Base-by-base conservation (phyloP, 1,140 invertebrate genomes). In the Nomia melanderi region DNA sequence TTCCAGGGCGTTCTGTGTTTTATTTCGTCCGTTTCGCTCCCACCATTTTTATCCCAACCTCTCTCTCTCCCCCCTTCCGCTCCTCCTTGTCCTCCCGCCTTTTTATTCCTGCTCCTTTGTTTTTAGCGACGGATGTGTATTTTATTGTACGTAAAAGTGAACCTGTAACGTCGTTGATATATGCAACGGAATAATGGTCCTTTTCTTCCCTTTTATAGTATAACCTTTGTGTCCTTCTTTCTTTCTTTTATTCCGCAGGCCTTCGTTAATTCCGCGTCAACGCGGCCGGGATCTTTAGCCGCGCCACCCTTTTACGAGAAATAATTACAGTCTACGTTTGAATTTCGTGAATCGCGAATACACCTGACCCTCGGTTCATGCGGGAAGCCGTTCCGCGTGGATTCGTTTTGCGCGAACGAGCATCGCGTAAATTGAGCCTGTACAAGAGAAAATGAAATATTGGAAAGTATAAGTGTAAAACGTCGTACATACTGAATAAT, bases 121-220 rank as follows among this genome's bases (percentile, higher is more conserved):
- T 27, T 69, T 33, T 0, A 2, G 36, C 29, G 39, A 23, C 7
- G 25, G 11, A 36, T 23, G 39, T 70, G 20, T 53, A 31, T 23
- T 76, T 62, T 53, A 70, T 53, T 70, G 41, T 39, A 31, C 27
- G 66, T 70, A 70, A 77, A 77, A 70, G 8, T 33, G 1, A 69
- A 70, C 2, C 20, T 39, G 27, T 39, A 76, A 70, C 27, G 33
- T 29, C 20, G 11, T 25, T 50, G 73, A 57, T 75, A 59, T 64
- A 57, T 29, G 23, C 17, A 31, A 27, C 54, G 8, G 25, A 41
- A 33, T 65, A n/a, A 64, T 27, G n/a, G 31, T 41, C 20, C n/a
- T 20, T 25, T 20, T 25, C 6, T 17, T 53, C 53, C 33, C 33
- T n/a, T 39, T 44, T 31, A 23, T 3, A 7, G 14, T 39, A 1